These are phyloP conservation scores for Homarus americanus DNA, from an alignment of 1,140 invertebrate genomes.

Conservation along the genomic window DNA sequence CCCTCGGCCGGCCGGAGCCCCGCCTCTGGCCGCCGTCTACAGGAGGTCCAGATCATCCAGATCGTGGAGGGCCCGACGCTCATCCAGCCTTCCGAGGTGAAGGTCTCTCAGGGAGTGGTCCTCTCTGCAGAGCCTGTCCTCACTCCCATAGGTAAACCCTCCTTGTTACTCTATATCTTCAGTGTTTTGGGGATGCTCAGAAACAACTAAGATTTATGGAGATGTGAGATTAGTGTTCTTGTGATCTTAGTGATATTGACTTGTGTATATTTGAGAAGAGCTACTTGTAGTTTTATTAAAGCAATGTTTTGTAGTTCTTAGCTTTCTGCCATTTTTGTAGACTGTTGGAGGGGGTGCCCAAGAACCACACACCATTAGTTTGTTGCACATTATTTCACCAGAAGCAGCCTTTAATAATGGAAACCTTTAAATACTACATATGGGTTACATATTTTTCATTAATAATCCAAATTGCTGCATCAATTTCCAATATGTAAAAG, in stretches of 20 bases:
- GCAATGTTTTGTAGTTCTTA: neutral
- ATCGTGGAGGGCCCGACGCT: constrained; percentile 83
- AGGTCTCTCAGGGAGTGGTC: constrained; percentile 85
- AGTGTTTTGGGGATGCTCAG: constrained; percentile 39
- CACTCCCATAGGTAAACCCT: constrained; percentile 85
- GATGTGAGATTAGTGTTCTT: constrained; percentile 34
- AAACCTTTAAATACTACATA: neutral
- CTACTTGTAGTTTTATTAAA: constrained; percentile 16
- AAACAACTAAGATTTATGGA: constrained; percentile 27
- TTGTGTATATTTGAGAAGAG: constrained; percentile 12
- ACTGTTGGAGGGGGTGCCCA: constrained; percentile 36
- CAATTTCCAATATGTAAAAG: neutral
- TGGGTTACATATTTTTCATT: neutral
- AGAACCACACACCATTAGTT: constrained; percentile 11
- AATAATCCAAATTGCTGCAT: neutral
- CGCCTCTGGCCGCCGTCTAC: constrained; percentile 76
- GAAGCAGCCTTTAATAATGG: neutral
- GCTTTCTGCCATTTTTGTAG: constrained; percentile 11
- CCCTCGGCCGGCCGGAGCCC: constrained; percentile 62
- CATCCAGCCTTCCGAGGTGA: constrained; percentile 89
- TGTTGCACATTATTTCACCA: neutral
- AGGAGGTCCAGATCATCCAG: constrained; percentile 79
- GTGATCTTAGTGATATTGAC: constrained; percentile 26
- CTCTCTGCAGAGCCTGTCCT: constrained; percentile 88
- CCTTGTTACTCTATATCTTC: constrained; percentile 41